Evolutionary conservation across 2,797 vertebrate genomes (phyloP).

Genomic region (Sciurus carolinensis): DNA sequence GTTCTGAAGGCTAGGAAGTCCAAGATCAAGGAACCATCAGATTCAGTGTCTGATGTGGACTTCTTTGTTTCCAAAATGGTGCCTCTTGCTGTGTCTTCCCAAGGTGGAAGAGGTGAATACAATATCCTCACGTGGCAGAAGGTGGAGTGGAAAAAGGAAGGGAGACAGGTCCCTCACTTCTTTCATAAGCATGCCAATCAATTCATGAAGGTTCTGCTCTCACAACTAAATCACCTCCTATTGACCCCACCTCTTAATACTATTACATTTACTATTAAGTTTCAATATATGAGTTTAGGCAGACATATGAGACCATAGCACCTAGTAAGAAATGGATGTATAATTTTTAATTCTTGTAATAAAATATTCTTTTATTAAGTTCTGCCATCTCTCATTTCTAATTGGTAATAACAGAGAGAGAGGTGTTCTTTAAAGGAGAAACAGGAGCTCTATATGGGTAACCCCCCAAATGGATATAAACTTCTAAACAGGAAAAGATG

Average conservation of each 20-base stretch:
- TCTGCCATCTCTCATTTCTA: background rate
- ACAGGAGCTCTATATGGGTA: background rate
- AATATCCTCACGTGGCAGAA: background rate
- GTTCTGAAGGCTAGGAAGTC: background rate
- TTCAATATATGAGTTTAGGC: background rate
- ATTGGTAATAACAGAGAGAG: background rate
- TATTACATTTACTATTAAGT: background rate
- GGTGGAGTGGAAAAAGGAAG: background rate
- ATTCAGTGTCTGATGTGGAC: background rate
- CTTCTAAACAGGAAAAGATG: slow-evolving; percentile 49
- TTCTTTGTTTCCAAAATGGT: background rate
- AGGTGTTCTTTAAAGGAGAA: slow-evolving; percentile 26
- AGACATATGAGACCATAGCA: background rate
- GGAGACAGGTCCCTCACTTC: background rate
- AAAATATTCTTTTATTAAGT: slow-evolving; percentile 26
- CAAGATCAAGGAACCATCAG: background rate
- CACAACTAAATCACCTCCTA: background rate
- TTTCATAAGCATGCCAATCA: background rate
- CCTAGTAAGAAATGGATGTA: slow-evolving; percentile 37
- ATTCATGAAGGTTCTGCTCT: background rate
- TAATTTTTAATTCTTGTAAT: slow-evolving; percentile 45
- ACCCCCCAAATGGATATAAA: background rate
- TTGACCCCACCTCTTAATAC: background rate
- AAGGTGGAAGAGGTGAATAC: background rate
- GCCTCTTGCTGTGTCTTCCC: background rate